Base-by-base conservation (phyloP, 2,113 vertebrate species). In the Perca fluviatilis region DNA sequence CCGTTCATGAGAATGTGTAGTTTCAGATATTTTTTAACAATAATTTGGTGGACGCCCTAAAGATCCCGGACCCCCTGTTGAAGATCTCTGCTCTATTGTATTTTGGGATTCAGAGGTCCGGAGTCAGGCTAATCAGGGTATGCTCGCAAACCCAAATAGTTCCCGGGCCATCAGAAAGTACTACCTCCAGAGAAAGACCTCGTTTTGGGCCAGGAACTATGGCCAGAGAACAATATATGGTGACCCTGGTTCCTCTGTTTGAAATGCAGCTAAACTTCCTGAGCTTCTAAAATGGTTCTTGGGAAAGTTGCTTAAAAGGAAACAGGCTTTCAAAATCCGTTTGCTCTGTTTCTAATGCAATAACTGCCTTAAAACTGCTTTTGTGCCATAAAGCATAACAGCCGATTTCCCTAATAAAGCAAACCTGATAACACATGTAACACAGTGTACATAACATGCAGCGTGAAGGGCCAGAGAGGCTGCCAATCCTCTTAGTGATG, bases 401-500 rank as follows among this genome's bases (percentile, higher is more conserved):
- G 58, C 74, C 53, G 30, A 64, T 74, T 57, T 43, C 68, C 43
- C 50, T 54, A 14, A 70, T 9, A 56, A 53, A 53, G 30, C 56
- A n/a, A 21, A 62, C 10, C 21, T 30, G 49, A 53, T 53, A 27
- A 47, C 40, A 23, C 12, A 15, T 84, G 79, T 79, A 54, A 75
- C 49, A 23, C 23, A 25, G 46, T 36, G 40, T 62, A 62, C 53
- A 33, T 21, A 63, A 60, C 60, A 16, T 61, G 58, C 57, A 40
- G 46, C n/a, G 21, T 40, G 66, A 25, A 56, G n/a, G 62, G n/a
- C 51, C 58, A 11, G 1, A 61, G 14, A 74, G 63, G 40, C 77
- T 73, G 83, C 77, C 40, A 83, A 77, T 83, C 74, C 73, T 62
- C 47, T 78, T 63, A 80, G 78, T 10, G 30, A 62, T 74, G 72